Conservation (phyloP, 1,140 invertebrate species). For the Psilanteris sp. region DNA sequence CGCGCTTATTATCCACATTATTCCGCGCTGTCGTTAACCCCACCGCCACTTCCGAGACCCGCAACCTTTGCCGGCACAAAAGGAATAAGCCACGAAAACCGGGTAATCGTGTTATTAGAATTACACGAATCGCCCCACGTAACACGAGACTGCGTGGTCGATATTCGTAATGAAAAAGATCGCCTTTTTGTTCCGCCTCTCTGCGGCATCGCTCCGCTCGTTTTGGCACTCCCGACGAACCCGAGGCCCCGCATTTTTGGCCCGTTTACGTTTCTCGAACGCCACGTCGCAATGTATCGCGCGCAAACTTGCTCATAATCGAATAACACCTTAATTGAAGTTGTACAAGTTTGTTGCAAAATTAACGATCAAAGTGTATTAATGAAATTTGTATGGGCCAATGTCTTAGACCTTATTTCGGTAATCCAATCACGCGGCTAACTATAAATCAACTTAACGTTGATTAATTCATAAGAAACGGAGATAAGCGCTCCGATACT, state of each 20-base stretch:
- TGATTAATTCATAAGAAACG: conserved; percentile 62
- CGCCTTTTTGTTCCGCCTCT: not conserved
- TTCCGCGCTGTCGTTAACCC: conserved; percentile 54
- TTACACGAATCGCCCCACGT: conserved; percentile 26
- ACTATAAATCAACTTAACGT: conserved; percentile 54
- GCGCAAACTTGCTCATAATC: conserved; percentile 51
- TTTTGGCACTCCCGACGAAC: not conserved
- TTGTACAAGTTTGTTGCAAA: conserved; percentile 47
- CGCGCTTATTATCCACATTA: conserved; percentile 61
- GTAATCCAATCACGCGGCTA: conserved; percentile 41
- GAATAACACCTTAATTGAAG: conserved; percentile 57
- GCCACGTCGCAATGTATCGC: conserved; percentile 7
- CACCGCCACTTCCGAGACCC: conserved; percentile 35
- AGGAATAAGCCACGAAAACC: conserved; percentile 37
- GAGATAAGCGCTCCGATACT: conserved; percentile 41
- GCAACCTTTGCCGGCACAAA: conserved; percentile 38
- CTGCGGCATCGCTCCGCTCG: not conserved
- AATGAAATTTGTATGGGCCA: conserved; percentile 57
- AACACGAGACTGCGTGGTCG: conserved; percentile 23
- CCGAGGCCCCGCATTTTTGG: not conserved
- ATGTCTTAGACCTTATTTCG: conserved; percentile 56
- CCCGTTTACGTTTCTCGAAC: conserved; percentile 17
- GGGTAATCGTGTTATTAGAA: conserved; percentile 56
- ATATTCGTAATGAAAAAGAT: conserved; percentile 11
- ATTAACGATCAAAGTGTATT: conserved; percentile 59